Evolutionary conservation across 2,113 vertebrate species (phyloP).

Genomic region (Smithornis capensis): DNA sequence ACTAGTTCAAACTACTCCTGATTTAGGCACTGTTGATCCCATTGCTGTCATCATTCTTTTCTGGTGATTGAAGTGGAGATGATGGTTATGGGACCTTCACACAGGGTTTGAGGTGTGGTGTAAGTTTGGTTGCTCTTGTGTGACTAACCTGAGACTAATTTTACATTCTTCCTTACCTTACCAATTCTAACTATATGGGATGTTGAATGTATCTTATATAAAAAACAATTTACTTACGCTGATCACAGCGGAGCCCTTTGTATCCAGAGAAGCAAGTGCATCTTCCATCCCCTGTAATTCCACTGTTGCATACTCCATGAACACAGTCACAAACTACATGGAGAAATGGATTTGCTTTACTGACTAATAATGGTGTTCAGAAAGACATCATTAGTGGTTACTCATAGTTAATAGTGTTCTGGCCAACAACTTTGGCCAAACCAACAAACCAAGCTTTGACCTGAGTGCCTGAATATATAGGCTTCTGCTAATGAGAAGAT

Average conservation of each 20-base stretch:
- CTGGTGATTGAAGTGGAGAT: background rate
- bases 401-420: background rate
- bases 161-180: accelerated
- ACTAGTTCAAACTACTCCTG: background rate
- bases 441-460: background rate
- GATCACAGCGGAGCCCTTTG: constrained; percentile 79
- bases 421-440: background rate
- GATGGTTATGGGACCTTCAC: background rate
- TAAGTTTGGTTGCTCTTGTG: background rate
- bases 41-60: background rate
- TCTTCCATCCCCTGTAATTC: constrained; percentile 77
- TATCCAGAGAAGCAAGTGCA: constrained; percentile 90
- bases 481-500: background rate
- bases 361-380: background rate
- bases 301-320: constrained; percentile 84
- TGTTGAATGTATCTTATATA: background rate
- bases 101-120: background rate
- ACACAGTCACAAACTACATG: constrained; percentile 83
- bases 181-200: background rate
- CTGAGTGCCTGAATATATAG: background rate
- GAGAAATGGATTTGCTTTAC: background rate
- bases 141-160: background rate
- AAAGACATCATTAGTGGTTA: background rate
- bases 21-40: no score
- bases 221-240: constrained; percentile 71